phyloP scores from a whole-genome alignment of 2,113 vertebrate genomes.

The Chaetodon auriga region DNA sequence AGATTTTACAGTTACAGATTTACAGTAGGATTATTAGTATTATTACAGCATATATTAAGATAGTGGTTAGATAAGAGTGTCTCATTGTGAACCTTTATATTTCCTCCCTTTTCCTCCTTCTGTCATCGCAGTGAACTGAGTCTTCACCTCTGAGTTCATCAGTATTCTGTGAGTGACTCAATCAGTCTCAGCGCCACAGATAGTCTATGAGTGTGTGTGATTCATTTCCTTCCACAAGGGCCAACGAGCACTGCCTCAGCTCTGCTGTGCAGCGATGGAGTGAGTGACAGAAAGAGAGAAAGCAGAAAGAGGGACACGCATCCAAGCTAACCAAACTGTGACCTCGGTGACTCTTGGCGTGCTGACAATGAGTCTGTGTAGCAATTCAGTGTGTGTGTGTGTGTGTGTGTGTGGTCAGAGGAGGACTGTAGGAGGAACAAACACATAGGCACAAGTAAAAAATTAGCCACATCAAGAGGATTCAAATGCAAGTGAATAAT shows the following conservation, averaged over 20 bases:
- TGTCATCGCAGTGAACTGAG: constrained; percentile 28
- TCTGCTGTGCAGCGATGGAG: constrained; percentile 34
- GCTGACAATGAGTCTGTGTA: constrained; percentile 22
- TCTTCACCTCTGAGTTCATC: constrained; percentile 66
- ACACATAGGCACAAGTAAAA: too few species aligned
- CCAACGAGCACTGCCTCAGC: constrained; percentile 56
- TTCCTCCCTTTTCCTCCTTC: constrained; percentile 1
- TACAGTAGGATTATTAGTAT: not conserved
- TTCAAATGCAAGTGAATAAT: too few species aligned
- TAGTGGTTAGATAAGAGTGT: constrained; percentile 18
- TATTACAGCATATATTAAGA: constrained; percentile 10
- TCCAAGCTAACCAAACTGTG: constrained; percentile 44
- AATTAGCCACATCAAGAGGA: too few species aligned
- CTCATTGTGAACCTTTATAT: constrained; percentile 15
- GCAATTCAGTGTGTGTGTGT: constrained; percentile 1
- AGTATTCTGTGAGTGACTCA: constrained; percentile 69
- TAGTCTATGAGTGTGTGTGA: constrained; percentile 39
- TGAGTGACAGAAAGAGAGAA: constrained; percentile 48
- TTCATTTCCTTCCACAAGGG: constrained; percentile 68
- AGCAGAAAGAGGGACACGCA: constrained; percentile 25
- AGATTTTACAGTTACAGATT: not conserved
- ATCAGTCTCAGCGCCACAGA: constrained; percentile 55
- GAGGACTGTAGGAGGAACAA: too few species aligned
- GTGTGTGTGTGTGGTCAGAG: constrained; percentile 12
- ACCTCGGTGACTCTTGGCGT: constrained; percentile 53